Conservation (phyloP, 1,140 invertebrate species). For the Tribolium madens region DNA sequence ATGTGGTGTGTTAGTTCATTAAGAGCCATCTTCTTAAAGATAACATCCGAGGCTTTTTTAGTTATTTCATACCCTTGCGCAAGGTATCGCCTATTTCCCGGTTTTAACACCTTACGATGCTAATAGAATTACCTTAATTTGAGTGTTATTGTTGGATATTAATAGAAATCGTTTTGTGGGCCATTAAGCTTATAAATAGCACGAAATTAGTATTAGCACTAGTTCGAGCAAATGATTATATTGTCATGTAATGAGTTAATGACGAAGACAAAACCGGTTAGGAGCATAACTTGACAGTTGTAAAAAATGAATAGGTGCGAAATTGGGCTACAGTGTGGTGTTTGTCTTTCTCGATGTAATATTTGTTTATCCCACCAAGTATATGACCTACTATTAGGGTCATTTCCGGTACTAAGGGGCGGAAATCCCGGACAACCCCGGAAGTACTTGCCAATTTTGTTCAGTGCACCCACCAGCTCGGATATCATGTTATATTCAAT, state of each 20-base stretch:
- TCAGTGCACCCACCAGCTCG: constrained; percentile 43
- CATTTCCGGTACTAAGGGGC: constrained; percentile 48
- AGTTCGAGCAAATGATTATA: background rate
- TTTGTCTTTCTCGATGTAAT: constrained; percentile 36
- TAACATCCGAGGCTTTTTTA: constrained; percentile 16
- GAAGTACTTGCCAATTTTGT: constrained; percentile 52
- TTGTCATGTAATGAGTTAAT: background rate
- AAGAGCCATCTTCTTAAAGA: constrained; percentile 45
- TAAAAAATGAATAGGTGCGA: constrained; percentile 32
- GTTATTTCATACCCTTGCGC: constrained; percentile 35
- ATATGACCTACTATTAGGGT: constrained; percentile 50
- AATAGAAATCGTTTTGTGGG: constrained; percentile 4
- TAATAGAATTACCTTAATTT: constrained; percentile 12
- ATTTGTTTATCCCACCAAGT: constrained; percentile 50
- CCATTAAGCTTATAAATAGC: constrained; percentile 6
- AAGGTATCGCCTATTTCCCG: constrained; percentile 1
- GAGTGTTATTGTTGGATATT: background rate
- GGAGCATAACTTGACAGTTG: background rate
- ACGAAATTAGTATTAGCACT: background rate
- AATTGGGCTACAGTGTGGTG: constrained; percentile 16
- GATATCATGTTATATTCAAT: constrained; percentile 48
- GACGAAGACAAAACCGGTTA: constrained; percentile 1
- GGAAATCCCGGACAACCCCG: constrained; percentile 47
- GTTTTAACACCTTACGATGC: constrained; percentile 5
- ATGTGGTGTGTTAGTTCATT: constrained; percentile 48